Percentiles rank a stretch among this genome's conserved stretches.
phyloP scores from a whole-genome alignment of 2,888 invertebrate genomes.

The Rhingia rostrata region DNA sequence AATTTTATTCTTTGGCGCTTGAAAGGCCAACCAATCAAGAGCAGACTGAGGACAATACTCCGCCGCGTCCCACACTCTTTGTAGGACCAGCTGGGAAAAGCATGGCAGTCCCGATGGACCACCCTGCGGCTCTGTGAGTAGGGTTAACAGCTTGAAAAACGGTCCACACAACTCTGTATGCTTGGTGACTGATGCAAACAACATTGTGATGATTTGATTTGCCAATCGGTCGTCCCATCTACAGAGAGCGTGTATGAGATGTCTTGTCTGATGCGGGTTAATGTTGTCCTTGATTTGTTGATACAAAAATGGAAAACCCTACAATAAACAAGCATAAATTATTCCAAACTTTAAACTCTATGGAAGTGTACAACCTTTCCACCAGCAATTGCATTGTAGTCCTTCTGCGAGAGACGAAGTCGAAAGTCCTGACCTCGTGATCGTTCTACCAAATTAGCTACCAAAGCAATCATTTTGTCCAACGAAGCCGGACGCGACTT shows the following conservation, averaged over 20 bases:
- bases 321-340: conserved; percentile 77
- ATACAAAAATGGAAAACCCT: conserved; percentile 96
- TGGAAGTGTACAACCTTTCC: conserved; percentile 87
- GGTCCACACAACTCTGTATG: conserved; percentile 95
- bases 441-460: conserved; percentile 94
- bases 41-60: conserved; percentile 96
- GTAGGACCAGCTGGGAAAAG: conserved; percentile 94
- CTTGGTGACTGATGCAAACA: conserved; percentile 95
- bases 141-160: conserved; percentile 95
- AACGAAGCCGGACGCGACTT: conserved; percentile 95
- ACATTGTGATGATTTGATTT: conserved; percentile 93
- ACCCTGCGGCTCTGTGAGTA: conserved; percentile 92
- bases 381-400: conserved; percentile 92
- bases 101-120: conserved; percentile 92
- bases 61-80: conserved; percentile 94
- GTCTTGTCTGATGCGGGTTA: conserved; percentile 94
- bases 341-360: not conserved
- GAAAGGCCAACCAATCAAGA: conserved; percentile 94
- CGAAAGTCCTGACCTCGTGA: conserved; percentile 91
- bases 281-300: conserved; percentile 97
- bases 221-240: conserved; percentile 95
- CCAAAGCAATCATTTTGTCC: conserved; percentile 97
- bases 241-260: conserved; percentile 94
- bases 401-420: conserved; percentile 89
- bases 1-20: conserved; percentile 93